Evolutionary conservation across 2,888 invertebrate species (phyloP), one percentile per base, ranked within the genome.

Genomic region (Heliconius aoede): DNA sequence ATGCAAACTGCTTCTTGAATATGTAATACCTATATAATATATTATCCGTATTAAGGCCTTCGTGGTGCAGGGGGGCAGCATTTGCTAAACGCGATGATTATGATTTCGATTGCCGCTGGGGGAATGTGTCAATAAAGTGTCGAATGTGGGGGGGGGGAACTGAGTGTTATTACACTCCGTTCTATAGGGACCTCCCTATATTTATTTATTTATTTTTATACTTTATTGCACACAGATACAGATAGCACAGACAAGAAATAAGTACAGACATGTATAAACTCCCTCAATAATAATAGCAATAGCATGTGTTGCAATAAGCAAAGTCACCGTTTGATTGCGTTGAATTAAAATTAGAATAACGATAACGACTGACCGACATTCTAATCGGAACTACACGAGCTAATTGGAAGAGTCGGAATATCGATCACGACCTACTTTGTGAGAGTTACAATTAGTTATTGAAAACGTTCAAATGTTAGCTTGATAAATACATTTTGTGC

Each of bases 351-450:
- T 65, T 65, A 65, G 65, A 65, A 65, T 65, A 65, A 65, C 65
- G 65, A 65, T 65, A 65, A 65, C 40, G 65, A 36, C 65, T 65
- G 65, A 40, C 65, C 65, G 65, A 65, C 65, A 65, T 65, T 65
- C 65, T 65, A 65, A 65, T 65, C 65, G 65, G 36, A 40, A 65
- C 65, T 65, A 65, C 40, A 40, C 36, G 5, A 40, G 65, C 65
- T 65, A 65, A 65, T 65, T 40, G 40, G 65, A 65, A 65, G 65
- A 65, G 65, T 40, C 65, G 65, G 36, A 40, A 65, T 65, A 65
- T 65, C 36, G 65, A 65, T 65, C 65, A 65, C 65, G 65, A 65
- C 65, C 65, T 40, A 65, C 36, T 65, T 65, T 65, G 64, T 40
- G 65, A 40, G 65, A 65, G 65, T 65, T 65, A 65, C 65, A 65